A percentile compares a stretch with the other conserved stretches of the same genome.
These are phyloP conservation scores for Sebastolobus alascanus DNA, from an alignment of 2,797 vertebrate species.

Conservation along the genomic window DNA sequence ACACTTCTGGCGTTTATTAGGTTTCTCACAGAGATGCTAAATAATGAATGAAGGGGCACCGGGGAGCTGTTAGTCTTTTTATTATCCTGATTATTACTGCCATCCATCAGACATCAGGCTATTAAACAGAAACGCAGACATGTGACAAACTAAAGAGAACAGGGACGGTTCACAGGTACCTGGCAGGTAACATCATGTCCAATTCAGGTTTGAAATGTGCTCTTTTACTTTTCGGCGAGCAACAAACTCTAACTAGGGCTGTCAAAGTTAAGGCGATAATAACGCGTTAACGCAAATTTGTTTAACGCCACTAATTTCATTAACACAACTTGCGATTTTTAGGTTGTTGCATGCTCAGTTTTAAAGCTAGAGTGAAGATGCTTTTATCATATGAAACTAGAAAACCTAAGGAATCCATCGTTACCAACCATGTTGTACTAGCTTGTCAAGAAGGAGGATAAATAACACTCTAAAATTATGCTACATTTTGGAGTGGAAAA, in stretches of 20 bases:
- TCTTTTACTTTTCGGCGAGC: neutral
- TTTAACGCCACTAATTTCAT: too few species aligned
- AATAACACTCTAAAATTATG: too few species aligned
- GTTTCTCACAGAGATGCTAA: constrained; percentile 53
- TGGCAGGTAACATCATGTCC: neutral
- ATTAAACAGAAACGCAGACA: constrained; percentile 46
- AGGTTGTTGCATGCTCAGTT: too few species aligned
- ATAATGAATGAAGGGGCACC: constrained; percentile 60
- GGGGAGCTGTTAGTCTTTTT: constrained; percentile 65
- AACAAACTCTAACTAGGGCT: neutral
- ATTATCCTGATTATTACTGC: constrained; percentile 65
- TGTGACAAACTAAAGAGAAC: constrained; percentile 19
- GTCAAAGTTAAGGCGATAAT: too few species aligned
- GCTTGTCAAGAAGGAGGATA: too few species aligned
- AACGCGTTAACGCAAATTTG: too few species aligned
- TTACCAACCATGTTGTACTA: too few species aligned
- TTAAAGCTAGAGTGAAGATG: too few species aligned
- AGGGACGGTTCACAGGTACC: neutral
- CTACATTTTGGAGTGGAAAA: fast-evolving
- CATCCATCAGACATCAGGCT: constrained; percentile 61
- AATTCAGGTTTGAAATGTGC: neutral
- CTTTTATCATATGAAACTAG: too few species aligned
- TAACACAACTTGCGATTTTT: too few species aligned
- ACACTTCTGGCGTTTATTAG: constrained; percentile 38
- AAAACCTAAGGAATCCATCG: too few species aligned